phyloP scores from a whole-genome alignment of 2,888 invertebrate species.

The Erebia aethiops region DNA sequence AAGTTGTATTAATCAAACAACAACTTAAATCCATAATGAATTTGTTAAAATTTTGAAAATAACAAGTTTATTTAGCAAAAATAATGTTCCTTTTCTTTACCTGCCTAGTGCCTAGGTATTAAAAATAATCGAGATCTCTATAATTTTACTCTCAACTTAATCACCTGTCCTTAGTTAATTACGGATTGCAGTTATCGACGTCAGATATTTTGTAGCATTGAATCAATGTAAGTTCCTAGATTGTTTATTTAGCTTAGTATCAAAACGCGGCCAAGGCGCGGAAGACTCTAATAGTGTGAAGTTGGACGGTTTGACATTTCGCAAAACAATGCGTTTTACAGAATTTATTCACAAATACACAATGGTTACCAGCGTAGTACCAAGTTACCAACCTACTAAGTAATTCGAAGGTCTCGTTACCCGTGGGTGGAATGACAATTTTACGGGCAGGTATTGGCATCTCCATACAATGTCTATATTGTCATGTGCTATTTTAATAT shows the following conservation, averaged over 20 bases:
- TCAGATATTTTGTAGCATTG: neutral
- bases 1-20: too few species aligned
- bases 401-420: constrained; percentile 25
- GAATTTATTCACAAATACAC: constrained; percentile 30
- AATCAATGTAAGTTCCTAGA: neutral
- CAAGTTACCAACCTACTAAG: constrained; percentile 5
- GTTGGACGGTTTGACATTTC: constrained; percentile 19
- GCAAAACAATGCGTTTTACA: constrained; percentile 30
- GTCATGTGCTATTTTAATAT: constrained; percentile 5
- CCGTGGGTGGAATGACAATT: constrained; percentile 29
- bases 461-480: constrained; percentile 13
- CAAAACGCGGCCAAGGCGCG: constrained; percentile 14
- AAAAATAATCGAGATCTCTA: too few species aligned
- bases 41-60: too few species aligned
- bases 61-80: too few species aligned
- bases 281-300: constrained; percentile 6
- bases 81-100: too few species aligned
- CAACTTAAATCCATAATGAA: too few species aligned
- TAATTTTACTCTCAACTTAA: too few species aligned
- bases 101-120: too few species aligned
- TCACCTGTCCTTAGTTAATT: too few species aligned
- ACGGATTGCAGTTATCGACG: too few species aligned
- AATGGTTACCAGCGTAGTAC: constrained; percentile 1
- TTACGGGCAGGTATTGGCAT: neutral
- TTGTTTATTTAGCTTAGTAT: neutral